A percentile compares a stretch with the other conserved stretches of the same genome.
Conservation (phyloP, 2,888 invertebrate species). For the Sepiola atlantica region DNA sequence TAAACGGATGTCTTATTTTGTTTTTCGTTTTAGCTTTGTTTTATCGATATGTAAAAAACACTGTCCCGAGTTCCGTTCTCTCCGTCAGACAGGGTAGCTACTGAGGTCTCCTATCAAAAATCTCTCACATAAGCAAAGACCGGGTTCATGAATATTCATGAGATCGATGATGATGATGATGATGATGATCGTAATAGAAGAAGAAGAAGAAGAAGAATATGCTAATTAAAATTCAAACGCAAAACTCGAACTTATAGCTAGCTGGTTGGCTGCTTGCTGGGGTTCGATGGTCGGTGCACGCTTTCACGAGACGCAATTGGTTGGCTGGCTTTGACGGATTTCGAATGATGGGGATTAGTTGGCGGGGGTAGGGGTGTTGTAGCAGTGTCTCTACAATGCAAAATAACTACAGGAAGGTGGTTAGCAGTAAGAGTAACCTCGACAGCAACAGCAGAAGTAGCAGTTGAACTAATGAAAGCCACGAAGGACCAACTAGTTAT, state of each 20-base stretch:
- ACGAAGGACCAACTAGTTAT: background rate
- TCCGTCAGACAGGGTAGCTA: constrained; percentile 6
- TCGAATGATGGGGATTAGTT: background rate
- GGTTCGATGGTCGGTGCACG: background rate
- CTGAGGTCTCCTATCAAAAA: constrained; percentile 19
- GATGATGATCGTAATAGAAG: too few species aligned
- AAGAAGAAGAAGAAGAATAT: too few species aligned
- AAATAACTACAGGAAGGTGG: background rate
- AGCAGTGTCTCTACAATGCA: background rate
- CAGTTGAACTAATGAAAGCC: background rate
- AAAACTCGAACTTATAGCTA: background rate
- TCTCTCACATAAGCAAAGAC: background rate
- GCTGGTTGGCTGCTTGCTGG: background rate
- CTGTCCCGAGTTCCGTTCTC: background rate
- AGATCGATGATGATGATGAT: background rate
- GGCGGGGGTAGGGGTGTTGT: background rate
- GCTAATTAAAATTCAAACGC: background rate
- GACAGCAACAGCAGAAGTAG: background rate
- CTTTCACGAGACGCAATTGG: constrained; percentile 11
- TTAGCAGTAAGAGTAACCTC: background rate
- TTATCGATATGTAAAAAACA: background rate
- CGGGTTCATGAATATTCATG: background rate
- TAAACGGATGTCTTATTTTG: background rate
- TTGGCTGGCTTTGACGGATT: background rate
- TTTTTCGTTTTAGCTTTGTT: background rate